Percentiles rank a stretch among this genome's conserved stretches.
phyloP scores from a whole-genome alignment of 2,113 vertebrate genomes.

The Macquaria australasica region DNA sequence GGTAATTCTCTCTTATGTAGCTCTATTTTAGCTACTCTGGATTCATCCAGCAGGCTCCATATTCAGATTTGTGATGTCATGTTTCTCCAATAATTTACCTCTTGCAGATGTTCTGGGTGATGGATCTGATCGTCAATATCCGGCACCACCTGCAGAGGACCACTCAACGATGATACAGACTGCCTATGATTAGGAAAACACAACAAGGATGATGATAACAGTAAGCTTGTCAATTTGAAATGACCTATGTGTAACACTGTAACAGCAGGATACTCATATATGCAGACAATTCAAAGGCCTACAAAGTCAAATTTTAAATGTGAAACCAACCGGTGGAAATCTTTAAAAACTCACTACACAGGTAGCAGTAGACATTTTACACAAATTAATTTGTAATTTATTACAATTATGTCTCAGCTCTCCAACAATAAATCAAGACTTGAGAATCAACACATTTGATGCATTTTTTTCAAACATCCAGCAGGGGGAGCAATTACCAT shows the following conservation, averaged over 20 bases:
- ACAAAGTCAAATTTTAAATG: not conserved
- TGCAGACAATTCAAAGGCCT: not conserved
- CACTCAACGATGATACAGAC: conserved; percentile 94
- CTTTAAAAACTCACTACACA: not conserved
- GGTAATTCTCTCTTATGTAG: not conserved
- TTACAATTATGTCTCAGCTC: not conserved
- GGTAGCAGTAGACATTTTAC: not conserved
- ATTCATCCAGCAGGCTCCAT: not conserved
- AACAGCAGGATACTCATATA: not conserved
- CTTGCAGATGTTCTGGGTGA: conserved; percentile 91
- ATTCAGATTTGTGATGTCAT: not conserved
- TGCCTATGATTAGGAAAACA: conserved; percentile 87
- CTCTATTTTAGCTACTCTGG: not conserved
- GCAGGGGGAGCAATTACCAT: conserved; percentile 85
- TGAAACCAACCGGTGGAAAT: not conserved
- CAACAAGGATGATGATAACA: not conserved
- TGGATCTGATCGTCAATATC: conserved; percentile 98
- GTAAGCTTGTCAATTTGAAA: not conserved
- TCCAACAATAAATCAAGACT: not conserved
- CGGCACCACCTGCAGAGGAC: conserved; percentile 97
- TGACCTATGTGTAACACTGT: not conserved
- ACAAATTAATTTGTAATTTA: not conserved
- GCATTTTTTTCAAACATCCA: conserved; percentile 32
- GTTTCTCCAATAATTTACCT: conserved; percentile 82
- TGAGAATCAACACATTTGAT: not conserved